phyloP scores from a whole-genome alignment of 2,888 invertebrate genomes.

The Caenorhabditis parvicauda region DNA sequence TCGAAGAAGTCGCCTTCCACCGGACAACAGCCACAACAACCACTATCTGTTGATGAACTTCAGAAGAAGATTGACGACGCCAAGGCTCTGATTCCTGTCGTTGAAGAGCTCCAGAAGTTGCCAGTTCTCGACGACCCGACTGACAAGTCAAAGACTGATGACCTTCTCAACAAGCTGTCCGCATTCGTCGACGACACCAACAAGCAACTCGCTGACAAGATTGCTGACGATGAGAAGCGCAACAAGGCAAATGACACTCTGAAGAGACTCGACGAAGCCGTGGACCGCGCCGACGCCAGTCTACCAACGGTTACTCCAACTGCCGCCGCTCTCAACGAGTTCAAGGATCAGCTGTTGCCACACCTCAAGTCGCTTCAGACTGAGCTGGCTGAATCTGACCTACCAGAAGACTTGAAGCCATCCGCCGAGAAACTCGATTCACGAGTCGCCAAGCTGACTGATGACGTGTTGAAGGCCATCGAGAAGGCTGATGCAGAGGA shows the following conservation, averaged over 20 bases:
- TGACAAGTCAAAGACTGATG: conserved; percentile 6
- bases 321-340: conserved; percentile 8
- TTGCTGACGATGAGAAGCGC: conserved; percentile 15
- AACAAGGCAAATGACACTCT: conserved; percentile 6
- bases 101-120: conserved; percentile 6
- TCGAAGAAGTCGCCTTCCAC: conserved; percentile 12
- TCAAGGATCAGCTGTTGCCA: conserved; percentile 11
- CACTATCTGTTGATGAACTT: conserved; percentile 6
- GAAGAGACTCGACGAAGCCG: conserved; percentile 13
- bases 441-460: conserved; percentile 6
- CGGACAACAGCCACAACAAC: conserved; percentile 1
- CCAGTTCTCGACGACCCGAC: neutral
- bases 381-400: neutral
- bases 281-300: conserved; percentile 13
- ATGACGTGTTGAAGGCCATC: conserved; percentile 3
- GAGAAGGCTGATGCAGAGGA: conserved; percentile 9
- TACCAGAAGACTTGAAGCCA: conserved; percentile 4
- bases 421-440: conserved; percentile 3
- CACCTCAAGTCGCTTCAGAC: conserved; percentile 1
- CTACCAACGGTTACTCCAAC: conserved; percentile 7
- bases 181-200: conserved; percentile 37
- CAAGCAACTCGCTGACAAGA: conserved; percentile 29
- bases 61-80: conserved; percentile 4
- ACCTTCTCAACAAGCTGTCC: conserved; percentile 15
- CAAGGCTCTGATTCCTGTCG: neutral